These are phyloP conservation scores for Willowsia nigromaculata DNA, from an alignment of 2,888 invertebrate species.

Conservation along the genomic window DNA sequence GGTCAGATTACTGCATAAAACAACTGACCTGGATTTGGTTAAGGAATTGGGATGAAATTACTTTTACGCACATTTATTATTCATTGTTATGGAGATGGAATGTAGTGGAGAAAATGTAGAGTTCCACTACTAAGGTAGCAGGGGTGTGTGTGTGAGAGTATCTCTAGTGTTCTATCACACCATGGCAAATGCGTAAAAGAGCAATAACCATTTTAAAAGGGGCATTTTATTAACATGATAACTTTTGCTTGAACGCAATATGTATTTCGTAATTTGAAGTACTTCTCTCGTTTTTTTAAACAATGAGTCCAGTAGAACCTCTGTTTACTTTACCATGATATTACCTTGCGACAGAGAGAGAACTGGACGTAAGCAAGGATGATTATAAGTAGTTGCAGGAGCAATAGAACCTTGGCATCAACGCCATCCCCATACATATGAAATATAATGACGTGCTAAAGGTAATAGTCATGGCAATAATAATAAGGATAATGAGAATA, in stretches of 20 bases:
- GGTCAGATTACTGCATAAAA: slow-evolving; percentile 42
- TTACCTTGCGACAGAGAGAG: neutral
- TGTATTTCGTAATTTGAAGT: neutral
- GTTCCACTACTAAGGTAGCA: neutral
- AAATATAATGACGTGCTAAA: slow-evolving; percentile 38
- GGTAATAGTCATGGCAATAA: slow-evolving; percentile 44
- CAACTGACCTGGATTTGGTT: slow-evolving; percentile 53
- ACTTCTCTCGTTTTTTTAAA: neutral
- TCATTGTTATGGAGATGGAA: slow-evolving; percentile 11
- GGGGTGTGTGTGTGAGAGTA: neutral
- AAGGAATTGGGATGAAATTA: slow-evolving; percentile 33
- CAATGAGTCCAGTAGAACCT: neutral
- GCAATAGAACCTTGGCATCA: neutral
- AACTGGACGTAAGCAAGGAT: neutral
- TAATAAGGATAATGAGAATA: slow-evolving; percentile 58
- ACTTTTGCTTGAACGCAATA: neutral
- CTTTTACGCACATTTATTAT: slow-evolving; percentile 16
- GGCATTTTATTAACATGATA: slow-evolving; percentile 20
- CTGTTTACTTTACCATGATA: neutral
- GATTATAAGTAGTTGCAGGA: neutral
- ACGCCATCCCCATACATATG: neutral
- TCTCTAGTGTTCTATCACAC: neutral
- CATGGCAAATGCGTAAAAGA: neutral
- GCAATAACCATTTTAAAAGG: slow-evolving; percentile 19
- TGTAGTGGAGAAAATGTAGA: neutral